Conservation (phyloP, 2,113 vertebrate species). For the Nestor notabilis region DNA sequence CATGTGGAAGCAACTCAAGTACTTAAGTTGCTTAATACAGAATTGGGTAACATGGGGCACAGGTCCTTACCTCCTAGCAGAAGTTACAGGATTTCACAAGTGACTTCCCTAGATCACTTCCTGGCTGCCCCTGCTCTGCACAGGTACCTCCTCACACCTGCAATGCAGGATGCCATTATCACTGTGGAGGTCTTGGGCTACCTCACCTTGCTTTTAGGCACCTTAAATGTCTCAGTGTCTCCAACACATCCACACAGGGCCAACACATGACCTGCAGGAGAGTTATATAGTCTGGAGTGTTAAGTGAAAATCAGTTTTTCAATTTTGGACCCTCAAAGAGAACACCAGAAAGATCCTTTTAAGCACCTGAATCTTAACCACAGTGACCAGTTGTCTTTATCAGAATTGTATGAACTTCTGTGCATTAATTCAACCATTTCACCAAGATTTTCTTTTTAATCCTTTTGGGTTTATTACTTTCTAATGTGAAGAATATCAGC, state of each 20-base stretch:
- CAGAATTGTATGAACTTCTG: background rate
- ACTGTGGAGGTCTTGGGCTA: background rate
- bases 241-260: background rate
- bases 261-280: background rate
- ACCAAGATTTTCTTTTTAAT: background rate
- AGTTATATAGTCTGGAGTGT: background rate
- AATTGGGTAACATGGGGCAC: background rate
- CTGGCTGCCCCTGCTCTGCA: background rate
- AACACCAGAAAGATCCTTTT: background rate
- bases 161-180: accelerated
- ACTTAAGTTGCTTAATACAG: background rate
- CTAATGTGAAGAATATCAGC: background rate
- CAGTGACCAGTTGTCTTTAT: background rate
- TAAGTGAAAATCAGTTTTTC: background rate
- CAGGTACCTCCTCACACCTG: background rate
- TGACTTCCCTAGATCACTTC: background rate
- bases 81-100: slow-evolving; percentile 48
- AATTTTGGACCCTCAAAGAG: background rate
- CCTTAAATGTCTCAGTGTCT: background rate
- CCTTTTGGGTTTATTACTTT: background rate
- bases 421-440: background rate
- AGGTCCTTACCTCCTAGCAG: background rate
- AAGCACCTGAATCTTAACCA: background rate
- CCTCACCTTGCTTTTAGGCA: background rate
- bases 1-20: background rate